Evolutionary conservation across 1,140 invertebrate species (phyloP).

Genomic region (Dendrolimus kikuchii): DNA sequence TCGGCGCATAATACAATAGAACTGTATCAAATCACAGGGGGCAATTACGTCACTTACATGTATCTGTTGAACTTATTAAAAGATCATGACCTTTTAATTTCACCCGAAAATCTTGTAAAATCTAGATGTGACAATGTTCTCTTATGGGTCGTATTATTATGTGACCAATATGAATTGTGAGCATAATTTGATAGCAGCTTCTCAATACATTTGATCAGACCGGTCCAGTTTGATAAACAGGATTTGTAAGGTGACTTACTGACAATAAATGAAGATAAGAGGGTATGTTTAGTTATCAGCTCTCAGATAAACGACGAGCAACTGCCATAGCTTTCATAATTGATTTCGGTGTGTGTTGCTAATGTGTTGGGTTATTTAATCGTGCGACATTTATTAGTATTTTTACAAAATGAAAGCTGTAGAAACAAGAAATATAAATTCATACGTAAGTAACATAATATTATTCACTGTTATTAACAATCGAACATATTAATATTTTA

Average conservation of each 20-base stretch:
- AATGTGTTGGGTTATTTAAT: constrained; percentile 12
- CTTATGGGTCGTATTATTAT: too few species aligned
- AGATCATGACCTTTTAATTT: too few species aligned
- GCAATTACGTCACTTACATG: too few species aligned
- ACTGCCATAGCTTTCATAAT: constrained; percentile 8
- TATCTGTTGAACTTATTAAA: too few species aligned
- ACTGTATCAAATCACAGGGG: too few species aligned
- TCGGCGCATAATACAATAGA: too few species aligned
- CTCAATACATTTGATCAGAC: too few species aligned
- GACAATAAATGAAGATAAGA: constrained; percentile 34
- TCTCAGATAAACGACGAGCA: constrained; percentile 18
- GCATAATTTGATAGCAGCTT: too few species aligned
- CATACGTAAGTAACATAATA: constrained; percentile 14
- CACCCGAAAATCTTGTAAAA: too few species aligned
- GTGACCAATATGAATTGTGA: too few species aligned
- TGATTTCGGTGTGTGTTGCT: constrained; percentile 9
- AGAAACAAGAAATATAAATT: constrained; percentile 17
- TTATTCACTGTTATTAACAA: not conserved
- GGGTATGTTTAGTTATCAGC: constrained; percentile 18
- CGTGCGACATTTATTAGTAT: constrained; percentile 3
- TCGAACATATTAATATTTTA: not conserved
- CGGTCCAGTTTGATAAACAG: not conserved
- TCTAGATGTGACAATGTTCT: too few species aligned
- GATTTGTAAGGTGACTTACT: constrained; percentile 20
- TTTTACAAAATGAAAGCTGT: constrained; percentile 28